phyloP scores from a whole-genome alignment of 2,888 invertebrate genomes.

The Cartodere bifasciata region DNA sequence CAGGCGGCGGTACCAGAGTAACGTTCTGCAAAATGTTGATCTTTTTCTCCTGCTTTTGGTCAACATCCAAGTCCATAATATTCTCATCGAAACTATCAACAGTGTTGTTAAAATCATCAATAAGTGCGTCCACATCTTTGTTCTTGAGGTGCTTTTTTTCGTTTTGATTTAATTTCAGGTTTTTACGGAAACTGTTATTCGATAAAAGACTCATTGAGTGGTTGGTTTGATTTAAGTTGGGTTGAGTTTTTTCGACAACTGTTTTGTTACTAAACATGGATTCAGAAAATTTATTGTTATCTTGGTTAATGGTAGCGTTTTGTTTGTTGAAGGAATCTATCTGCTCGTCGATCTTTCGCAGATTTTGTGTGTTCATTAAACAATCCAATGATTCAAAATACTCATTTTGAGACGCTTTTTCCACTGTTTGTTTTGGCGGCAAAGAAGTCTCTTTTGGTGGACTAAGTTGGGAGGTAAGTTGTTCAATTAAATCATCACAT shows the following conservation, averaged over 20 bases:
- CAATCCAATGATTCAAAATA: conserved; percentile 5
- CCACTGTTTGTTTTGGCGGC: conserved; percentile 3
- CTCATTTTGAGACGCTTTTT: background rate
- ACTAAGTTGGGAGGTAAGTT: no score
- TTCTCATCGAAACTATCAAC: conserved; percentile 2
- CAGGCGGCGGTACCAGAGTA: background rate
- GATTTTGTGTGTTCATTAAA: conserved; percentile 11
- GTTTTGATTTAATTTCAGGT: conserved; percentile 11
- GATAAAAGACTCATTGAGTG: background rate
- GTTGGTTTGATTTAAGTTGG: background rate
- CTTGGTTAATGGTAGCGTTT: conserved; percentile 6
- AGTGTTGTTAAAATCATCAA: background rate
- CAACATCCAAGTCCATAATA: conserved; percentile 4
- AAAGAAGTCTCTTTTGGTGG: no score
- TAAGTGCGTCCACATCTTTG: conserved; percentile 2
- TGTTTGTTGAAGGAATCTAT: no score
- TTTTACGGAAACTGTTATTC: background rate
- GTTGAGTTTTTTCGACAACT: background rate
- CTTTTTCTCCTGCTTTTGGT: conserved; percentile 7
- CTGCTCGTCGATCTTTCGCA: conserved; percentile 11
- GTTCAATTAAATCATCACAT: conserved; percentile 13
- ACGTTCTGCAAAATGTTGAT: conserved; percentile 13
- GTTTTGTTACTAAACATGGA: background rate
- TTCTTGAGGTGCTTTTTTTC: conserved; percentile 6
- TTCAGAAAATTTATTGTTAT: background rate